Conservation (phyloP, 1,140 invertebrate genomes). For the Drosophila littoralis region DNA sequence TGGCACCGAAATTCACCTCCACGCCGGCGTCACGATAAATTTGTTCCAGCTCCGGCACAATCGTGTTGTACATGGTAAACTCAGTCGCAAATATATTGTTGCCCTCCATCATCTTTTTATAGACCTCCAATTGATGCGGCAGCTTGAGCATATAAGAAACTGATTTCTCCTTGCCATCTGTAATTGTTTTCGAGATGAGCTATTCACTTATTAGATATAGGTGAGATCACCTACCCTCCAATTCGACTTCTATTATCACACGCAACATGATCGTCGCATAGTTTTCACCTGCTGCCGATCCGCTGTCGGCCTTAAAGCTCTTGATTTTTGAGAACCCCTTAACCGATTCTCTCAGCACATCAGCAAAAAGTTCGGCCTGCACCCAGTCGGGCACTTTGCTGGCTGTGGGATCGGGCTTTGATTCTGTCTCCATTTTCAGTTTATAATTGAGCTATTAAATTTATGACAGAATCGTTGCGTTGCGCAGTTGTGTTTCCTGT, state of each 20-base stretch:
- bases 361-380: constrained; percentile 50
- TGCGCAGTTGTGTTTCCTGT: neutral
- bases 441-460: neutral
- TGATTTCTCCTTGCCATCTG: constrained; percentile 51
- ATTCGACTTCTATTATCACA: constrained; percentile 53
- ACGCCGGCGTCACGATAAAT: constrained; percentile 74
- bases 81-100: constrained; percentile 62
- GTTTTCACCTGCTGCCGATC: constrained; percentile 65
- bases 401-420: neutral
- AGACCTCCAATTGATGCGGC: constrained; percentile 45
- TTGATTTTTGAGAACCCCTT: constrained; percentile 52
- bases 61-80: constrained; percentile 44
- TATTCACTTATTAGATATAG: neutral
- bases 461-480: neutral
- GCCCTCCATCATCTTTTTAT: constrained; percentile 45
- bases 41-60: constrained; percentile 68
- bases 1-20: constrained; percentile 55
- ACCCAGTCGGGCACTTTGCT: constrained; percentile 62
- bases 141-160: constrained; percentile 68
- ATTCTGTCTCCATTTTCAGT: constrained; percentile 28
- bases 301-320: constrained; percentile 51
- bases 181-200: neutral
- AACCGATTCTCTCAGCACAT: constrained; percentile 55
- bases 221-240: constrained; percentile 48
- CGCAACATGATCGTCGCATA: constrained; percentile 63